Conservation (phyloP, 2,113 vertebrate species). For the Macquaria ambigua region DNA sequence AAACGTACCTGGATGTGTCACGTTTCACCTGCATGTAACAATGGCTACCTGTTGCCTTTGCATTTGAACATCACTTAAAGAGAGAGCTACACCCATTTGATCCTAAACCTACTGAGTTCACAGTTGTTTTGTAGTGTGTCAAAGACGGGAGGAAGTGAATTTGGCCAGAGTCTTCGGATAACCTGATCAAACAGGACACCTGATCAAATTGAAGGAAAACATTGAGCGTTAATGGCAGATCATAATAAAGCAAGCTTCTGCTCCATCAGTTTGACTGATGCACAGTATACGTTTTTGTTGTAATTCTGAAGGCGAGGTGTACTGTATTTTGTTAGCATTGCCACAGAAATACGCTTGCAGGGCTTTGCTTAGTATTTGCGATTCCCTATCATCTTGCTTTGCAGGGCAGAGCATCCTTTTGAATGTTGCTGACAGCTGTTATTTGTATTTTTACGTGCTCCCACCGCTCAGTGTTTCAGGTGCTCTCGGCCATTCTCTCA, state of each 20-base stretch:
- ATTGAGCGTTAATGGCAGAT: not conserved
- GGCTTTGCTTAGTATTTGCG: slow-evolving; percentile 34
- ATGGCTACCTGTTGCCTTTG: not conserved
- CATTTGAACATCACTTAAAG: not conserved
- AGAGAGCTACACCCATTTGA: not conserved
- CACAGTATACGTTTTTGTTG: not conserved
- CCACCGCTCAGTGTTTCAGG: slow-evolving; percentile 70
- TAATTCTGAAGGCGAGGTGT: not conserved
- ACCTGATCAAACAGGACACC: too few species aligned
- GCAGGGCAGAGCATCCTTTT: slow-evolving; percentile 40
- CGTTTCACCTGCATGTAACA: not conserved
- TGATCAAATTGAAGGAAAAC: slow-evolving; percentile 11
- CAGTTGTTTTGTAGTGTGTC: not conserved
- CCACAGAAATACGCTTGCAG: slow-evolving; percentile 13
- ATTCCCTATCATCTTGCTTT: slow-evolving; percentile 50
- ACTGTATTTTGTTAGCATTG: not conserved
- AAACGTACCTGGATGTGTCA: not conserved
- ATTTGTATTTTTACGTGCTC: slow-evolving; percentile 77
- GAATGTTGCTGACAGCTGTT: slow-evolving; percentile 76
- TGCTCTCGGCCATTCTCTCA: slow-evolving; percentile 65
- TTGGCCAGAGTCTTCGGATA: slow-evolving; percentile 15
- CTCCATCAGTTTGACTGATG: not conserved
- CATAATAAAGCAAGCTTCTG: not conserved
- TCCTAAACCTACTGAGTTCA: not conserved
- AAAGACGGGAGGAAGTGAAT: slow-evolving; percentile 7